These are phyloP conservation scores for Spinus olivaceus DNA, from an alignment of 2,797 vertebrate species.

Conservation along the genomic window DNA sequence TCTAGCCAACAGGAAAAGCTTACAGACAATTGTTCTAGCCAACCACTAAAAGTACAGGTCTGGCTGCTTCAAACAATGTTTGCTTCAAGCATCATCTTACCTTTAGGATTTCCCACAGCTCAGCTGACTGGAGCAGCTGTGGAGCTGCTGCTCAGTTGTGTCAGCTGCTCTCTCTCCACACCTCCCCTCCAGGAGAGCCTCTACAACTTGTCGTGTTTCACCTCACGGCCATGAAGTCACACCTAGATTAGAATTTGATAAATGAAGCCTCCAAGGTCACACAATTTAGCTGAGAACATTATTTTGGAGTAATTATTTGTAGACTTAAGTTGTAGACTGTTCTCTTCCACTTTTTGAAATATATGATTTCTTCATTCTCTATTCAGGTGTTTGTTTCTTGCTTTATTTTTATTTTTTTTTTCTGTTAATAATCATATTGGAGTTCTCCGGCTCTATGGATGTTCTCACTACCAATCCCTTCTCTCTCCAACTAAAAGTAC, in stretches of 20 bases:
- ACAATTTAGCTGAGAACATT: not conserved
- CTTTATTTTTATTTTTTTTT: not conserved
- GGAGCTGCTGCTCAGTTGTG: not conserved
- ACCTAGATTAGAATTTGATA: slow-evolving; percentile 3
- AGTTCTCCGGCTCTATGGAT: not conserved
- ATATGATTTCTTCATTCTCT: not conserved
- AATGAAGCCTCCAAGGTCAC: not conserved
- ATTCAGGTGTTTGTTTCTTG: not conserved
- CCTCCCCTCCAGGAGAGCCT: not conserved
- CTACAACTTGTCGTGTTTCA: not conserved
- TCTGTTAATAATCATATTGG: not conserved
- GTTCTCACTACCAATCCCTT: not conserved
- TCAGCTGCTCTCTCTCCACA: accelerated
- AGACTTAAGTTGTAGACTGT: not conserved
- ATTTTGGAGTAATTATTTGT: not conserved
- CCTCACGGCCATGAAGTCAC: not conserved
- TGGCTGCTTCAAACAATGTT: not conserved
- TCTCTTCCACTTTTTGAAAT: not conserved
- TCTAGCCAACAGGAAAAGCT: not conserved
- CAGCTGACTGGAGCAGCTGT: not conserved
- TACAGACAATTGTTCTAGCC: not conserved
- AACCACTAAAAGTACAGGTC: not conserved
- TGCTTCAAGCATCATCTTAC: not conserved
- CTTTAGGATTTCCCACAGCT: not conserved
- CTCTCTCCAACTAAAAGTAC: not conserved